These are phyloP conservation scores for Drosophila willistoni DNA, from an alignment of 1,140 invertebrate genomes.

Conservation along the genomic window DNA sequence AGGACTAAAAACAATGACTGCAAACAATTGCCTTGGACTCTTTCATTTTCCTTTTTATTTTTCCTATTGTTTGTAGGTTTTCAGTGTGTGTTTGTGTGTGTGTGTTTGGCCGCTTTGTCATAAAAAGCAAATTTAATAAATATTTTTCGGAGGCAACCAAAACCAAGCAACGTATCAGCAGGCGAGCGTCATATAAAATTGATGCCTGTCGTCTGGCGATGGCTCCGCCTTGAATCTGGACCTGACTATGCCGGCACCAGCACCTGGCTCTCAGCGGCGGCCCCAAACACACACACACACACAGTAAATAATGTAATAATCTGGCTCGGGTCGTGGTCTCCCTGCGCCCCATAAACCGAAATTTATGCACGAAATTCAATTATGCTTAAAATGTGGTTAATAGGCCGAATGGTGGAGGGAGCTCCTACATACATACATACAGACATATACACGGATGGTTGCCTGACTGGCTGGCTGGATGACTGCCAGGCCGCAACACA, in stretches of 20 bases:
- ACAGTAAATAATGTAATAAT: slow-evolving; percentile 81
- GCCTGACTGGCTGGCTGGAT: slow-evolving; percentile 18
- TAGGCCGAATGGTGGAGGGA: slow-evolving; percentile 60
- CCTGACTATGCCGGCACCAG: slow-evolving; percentile 10
- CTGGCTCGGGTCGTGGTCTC: slow-evolving; percentile 70
- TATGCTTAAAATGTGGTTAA: slow-evolving; percentile 81
- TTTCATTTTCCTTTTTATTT: slow-evolving; percentile 22
- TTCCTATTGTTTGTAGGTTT: slow-evolving; percentile 39
- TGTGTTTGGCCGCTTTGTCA: slow-evolving; percentile 38
- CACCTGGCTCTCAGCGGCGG: slow-evolving; percentile 16
- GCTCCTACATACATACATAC: slow-evolving; percentile 18
- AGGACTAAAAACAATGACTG: slow-evolving; percentile 36
- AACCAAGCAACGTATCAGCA: slow-evolving; percentile 20
- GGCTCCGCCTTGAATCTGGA: slow-evolving; percentile 42
- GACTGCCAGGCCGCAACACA: slow-evolving; percentile 62
- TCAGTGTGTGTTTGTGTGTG: slow-evolving; percentile 7
- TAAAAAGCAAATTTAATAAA: slow-evolving; percentile 76
- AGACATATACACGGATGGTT: neutral
- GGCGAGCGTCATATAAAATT: slow-evolving; percentile 70
- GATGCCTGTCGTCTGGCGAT: slow-evolving; percentile 66
- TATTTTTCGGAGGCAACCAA: slow-evolving; percentile 51
- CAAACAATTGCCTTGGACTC: slow-evolving; percentile 60
- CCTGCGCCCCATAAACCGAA: slow-evolving; percentile 74
- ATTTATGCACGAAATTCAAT: slow-evolving; percentile 81
- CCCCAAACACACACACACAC: slow-evolving; percentile 30